These are phyloP conservation scores for Cephalopterus ornatus DNA, from an alignment of 2,113 vertebrate species.

Conservation along the genomic window DNA sequence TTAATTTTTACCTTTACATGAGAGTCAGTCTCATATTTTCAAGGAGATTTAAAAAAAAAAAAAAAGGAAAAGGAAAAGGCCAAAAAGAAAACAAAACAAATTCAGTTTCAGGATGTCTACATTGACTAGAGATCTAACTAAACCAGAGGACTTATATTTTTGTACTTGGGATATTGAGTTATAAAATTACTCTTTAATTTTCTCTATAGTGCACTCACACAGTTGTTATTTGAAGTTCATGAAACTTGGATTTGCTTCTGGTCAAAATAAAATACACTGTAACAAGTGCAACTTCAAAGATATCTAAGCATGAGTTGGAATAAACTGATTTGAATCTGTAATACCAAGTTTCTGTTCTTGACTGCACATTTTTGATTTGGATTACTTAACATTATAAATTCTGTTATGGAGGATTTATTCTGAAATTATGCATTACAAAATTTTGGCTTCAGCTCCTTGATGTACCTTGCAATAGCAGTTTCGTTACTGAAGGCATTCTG, in stretches of 20 bases:
- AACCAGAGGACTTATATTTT: not conserved
- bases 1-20: not conserved
- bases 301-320: not conserved
- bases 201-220: not conserved
- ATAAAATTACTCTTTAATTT: not conserved
- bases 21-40: not conserved
- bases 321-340: not conserved
- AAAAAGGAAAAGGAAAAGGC: not conserved
- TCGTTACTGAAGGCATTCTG: not conserved
- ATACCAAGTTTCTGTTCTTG: not conserved
- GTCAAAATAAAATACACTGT: not conserved
- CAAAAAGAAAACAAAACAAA: not conserved
- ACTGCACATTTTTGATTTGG: not conserved
- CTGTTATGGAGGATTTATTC: not conserved
- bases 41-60: not conserved
- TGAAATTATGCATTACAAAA: not conserved
- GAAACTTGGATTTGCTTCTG: not conserved
- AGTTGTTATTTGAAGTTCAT: not conserved
- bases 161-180: not conserved
- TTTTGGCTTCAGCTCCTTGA: not conserved
- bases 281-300: not conserved
- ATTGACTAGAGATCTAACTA: not conserved
- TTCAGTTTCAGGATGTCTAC: not conserved
- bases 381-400: not conserved
- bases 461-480: not conserved